A percentile compares a stretch with the other conserved stretches of the same genome.
Evolutionary conservation across 2,888 invertebrate species (phyloP).

Genomic region (Dascillus cervinus): DNA sequence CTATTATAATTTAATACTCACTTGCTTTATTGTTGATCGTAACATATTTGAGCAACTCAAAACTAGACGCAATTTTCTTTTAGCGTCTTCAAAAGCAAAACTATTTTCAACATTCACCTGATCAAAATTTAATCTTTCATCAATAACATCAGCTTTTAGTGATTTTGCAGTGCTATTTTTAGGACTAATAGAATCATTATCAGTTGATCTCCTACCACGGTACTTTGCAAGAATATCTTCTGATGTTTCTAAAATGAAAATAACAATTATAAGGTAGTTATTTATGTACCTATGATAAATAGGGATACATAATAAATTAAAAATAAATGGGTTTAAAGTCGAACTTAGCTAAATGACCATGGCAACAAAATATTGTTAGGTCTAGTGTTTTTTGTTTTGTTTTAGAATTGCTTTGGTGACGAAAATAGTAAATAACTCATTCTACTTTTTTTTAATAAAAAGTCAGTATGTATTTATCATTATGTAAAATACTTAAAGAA

Average conservation of each 20-base stretch:
- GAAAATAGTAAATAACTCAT: too few species aligned
- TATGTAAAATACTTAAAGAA: too few species aligned
- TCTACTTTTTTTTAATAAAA: too few species aligned
- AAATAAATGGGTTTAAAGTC: too few species aligned
- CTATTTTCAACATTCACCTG: slow-evolving; percentile 50
- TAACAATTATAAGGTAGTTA: not conserved
- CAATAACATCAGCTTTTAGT: slow-evolving; percentile 28
- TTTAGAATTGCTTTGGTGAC: too few species aligned
- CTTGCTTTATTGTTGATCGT: slow-evolving; percentile 44
- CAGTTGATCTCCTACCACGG: slow-evolving; percentile 40
- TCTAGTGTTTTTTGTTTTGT: too few species aligned
- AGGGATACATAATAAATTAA: too few species aligned
- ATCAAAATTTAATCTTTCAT: slow-evolving; percentile 45
- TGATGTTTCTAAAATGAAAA: slow-evolving; percentile 55
- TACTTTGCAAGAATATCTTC: slow-evolving; percentile 96
- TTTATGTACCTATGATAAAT: too few species aligned
- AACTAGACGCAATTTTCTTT: slow-evolving; percentile 84
- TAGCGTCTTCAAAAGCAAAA: slow-evolving; percentile 60
- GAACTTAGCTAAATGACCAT: too few species aligned
- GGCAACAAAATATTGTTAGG: too few species aligned
- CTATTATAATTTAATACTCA: too few species aligned
- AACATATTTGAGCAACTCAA: slow-evolving; percentile 81
- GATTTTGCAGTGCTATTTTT: not conserved
- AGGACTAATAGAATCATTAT: slow-evolving; percentile 2
- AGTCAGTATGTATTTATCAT: too few species aligned